phyloP scores from a whole-genome alignment of 2,113 vertebrate species.

The Limnothrissa miodon region DNA sequence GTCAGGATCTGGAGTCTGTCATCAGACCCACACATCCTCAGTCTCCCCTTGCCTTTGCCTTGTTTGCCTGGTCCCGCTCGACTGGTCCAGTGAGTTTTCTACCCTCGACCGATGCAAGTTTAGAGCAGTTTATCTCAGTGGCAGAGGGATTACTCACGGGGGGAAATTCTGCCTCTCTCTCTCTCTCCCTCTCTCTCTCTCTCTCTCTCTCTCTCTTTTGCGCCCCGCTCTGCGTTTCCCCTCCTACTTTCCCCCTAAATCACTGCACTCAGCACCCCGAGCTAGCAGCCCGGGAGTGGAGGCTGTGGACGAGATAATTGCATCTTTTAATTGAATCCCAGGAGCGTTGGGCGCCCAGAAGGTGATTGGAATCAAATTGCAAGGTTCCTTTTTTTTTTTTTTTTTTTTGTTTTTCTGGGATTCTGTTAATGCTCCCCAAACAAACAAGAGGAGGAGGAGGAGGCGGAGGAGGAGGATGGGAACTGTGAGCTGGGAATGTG shows the following conservation, averaged over 20 bases:
- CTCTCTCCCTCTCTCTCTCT: background rate
- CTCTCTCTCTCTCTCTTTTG: background rate
- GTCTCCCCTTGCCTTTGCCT: background rate
- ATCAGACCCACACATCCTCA: background rate
- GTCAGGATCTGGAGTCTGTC: background rate
- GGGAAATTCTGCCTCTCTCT: constrained; percentile 1
- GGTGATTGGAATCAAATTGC: constrained; percentile 57
- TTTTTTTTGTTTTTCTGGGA: constrained; percentile 47
- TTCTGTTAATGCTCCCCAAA: constrained; percentile 31
- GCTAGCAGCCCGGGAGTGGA: constrained; percentile 22
- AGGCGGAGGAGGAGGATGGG: constrained; percentile 13
- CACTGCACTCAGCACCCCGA: constrained; percentile 16
- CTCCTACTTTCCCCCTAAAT: constrained; percentile 26
- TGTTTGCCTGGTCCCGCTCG: background rate
- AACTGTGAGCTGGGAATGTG: constrained; percentile 34
- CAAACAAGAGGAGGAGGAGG: background rate
- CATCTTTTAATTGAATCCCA: constrained; percentile 69
- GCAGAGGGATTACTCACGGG: constrained; percentile 31
- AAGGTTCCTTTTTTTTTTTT: constrained; percentile 51
- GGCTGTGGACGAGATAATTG: constrained; percentile 63
- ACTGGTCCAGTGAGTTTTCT: constrained; percentile 18
- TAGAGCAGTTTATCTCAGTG: constrained; percentile 38
- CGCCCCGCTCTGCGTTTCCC: background rate
- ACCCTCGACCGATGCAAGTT: background rate
- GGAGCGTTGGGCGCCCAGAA: constrained; percentile 50